These are phyloP conservation scores for Lithophane socia DNA, from an alignment of 2,888 invertebrate species.

Conservation along the genomic window DNA sequence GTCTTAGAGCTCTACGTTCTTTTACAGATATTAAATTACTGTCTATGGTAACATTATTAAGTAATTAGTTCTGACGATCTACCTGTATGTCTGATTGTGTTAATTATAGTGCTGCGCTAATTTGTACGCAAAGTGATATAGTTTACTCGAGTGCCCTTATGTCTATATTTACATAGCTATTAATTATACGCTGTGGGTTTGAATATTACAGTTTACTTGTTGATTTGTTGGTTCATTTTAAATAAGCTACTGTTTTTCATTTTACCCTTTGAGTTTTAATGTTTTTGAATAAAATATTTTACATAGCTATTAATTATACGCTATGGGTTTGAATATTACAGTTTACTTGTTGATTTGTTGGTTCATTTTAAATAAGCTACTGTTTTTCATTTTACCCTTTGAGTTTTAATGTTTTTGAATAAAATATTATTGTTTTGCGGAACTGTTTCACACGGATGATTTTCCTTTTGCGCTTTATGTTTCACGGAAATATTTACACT, in stretches of 20 bases:
- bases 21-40: conserved; percentile 31
- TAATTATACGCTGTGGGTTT: conserved; percentile 27
- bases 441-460: not conserved
- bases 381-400: not conserved
- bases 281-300: not conserved
- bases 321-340: too few relatives aligned
- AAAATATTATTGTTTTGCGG: not conserved
- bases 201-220: conserved; percentile 45
- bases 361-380: conserved; percentile 1
- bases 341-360: too few relatives aligned
- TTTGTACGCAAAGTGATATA: conserved; percentile 30
- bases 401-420: not conserved
- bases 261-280: not conserved
- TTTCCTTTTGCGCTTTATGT: not conserved
- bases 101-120: conserved; percentile 48
- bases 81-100: conserved; percentile 36
- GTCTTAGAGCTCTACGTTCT: not conserved
- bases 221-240: conserved; percentile 21
- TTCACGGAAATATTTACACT: not conserved
- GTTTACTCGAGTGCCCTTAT: conserved; percentile 2
- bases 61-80: conserved; percentile 39
- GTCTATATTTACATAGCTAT: conserved; percentile 10
- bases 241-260: not conserved
- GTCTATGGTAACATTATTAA: conserved; percentile 39
- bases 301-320: too few relatives aligned